These are phyloP conservation scores for Etia nguti DNA, from an alignment of 2,113 vertebrate species.

Conservation along the genomic window DNA sequence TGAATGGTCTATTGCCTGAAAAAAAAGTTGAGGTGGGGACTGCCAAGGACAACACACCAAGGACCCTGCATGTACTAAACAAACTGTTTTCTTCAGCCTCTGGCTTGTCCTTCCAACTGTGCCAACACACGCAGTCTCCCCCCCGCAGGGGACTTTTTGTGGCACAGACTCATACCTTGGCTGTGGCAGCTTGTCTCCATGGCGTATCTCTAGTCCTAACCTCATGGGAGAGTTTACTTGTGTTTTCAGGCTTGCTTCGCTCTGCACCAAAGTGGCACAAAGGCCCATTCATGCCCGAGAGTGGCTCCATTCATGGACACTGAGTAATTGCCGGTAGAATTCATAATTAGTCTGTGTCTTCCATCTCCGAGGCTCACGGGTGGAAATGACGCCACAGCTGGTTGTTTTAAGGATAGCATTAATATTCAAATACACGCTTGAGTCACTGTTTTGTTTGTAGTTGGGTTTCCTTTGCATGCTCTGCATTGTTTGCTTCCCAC, in stretches of 20 bases:
- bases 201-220: constrained; percentile 60
- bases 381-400: constrained; percentile 57
- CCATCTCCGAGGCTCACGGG: constrained; percentile 66
- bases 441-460: constrained; percentile 53
- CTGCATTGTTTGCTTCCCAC: constrained; percentile 43
- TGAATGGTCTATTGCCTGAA: constrained; percentile 1
- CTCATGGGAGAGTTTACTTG: constrained; percentile 71
- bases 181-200: constrained; percentile 54
- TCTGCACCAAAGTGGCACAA: constrained; percentile 63
- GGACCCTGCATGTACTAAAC: constrained; percentile 28
- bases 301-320: constrained; percentile 70
- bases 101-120: background rate
- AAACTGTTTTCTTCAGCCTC: constrained; percentile 29
- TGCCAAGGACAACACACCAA: constrained; percentile 28
- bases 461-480: constrained; percentile 39
- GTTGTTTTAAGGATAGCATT: constrained; percentile 58
- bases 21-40: background rate
- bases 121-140: background rate
- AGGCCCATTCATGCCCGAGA: constrained; percentile 69
- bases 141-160: constrained; percentile 6
- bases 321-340: constrained; percentile 69
- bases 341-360: constrained; percentile 69
- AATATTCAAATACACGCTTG: constrained; percentile 55
- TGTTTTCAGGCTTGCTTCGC: constrained; percentile 58
- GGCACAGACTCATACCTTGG: constrained; percentile 47